Conservation (phyloP, 1,140 invertebrate species). For the Rhizoglyphus robini region DNA sequence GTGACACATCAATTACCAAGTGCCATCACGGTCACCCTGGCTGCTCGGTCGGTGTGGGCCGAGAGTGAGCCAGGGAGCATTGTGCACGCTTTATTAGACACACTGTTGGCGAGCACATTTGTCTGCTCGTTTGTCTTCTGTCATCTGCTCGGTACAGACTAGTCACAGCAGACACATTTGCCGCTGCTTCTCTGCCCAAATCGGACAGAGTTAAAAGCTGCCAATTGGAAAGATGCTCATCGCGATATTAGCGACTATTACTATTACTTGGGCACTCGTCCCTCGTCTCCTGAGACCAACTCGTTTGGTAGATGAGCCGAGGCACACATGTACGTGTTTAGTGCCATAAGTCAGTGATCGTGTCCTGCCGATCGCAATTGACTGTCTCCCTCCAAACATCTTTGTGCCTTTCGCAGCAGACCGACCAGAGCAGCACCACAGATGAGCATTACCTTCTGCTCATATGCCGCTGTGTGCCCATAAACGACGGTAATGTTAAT, state of each 20-base stretch:
- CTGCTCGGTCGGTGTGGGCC: neutral
- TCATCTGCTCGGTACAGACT: neutral
- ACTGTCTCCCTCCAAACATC: too few species aligned
- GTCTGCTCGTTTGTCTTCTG: constrained; percentile 5
- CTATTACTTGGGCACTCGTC: neutral
- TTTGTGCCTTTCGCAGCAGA: neutral
- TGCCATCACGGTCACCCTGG: neutral
- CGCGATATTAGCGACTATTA: neutral
- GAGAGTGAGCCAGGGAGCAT: neutral
- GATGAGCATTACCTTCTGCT: too few species aligned
- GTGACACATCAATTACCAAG: constrained; percentile 22
- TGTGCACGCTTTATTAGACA: neutral
- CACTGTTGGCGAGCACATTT: neutral
- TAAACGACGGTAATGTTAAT: too few species aligned
- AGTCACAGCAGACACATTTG: neutral
- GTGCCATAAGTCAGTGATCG: neutral
- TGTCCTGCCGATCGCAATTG: too few species aligned
- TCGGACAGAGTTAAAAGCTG: constrained; percentile 15
- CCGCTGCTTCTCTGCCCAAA: neutral
- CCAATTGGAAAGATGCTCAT: neutral
- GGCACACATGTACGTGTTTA: neutral
- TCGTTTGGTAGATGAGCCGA: neutral
- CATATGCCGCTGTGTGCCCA: too few species aligned
- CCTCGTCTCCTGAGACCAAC: neutral
- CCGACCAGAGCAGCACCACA: too few species aligned